Conservation (phyloP, 2,797 vertebrate genomes). For the Poecilia wingei region DNA sequence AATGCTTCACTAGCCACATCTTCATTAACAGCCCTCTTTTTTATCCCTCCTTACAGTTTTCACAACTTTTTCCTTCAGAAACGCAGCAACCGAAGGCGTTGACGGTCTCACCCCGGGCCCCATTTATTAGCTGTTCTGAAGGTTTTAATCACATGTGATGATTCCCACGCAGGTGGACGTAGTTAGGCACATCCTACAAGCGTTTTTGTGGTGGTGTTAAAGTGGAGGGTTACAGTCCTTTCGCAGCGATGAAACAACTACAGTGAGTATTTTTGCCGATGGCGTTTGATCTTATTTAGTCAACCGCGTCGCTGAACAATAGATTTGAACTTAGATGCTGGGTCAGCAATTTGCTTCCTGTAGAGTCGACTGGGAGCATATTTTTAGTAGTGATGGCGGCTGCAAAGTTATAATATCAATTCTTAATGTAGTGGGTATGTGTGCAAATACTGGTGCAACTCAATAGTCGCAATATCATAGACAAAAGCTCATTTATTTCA, state of each 20-base stretch:
- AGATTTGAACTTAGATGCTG: background rate
- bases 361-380: background rate
- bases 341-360: background rate
- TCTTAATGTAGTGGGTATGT: background rate
- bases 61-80: conserved; percentile 2
- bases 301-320: background rate
- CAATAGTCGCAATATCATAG: background rate
- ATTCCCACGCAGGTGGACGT: conserved; percentile 2
- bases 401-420: background rate
- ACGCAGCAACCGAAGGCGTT: background rate
- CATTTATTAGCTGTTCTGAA: conserved; percentile 3
- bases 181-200: background rate
- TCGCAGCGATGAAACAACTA: conserved; percentile 11
- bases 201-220: conserved; percentile 4
- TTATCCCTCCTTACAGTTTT: conserved; percentile 15
- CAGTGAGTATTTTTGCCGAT: background rate
- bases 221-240: background rate
- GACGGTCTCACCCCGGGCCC: conserved; percentile 2
- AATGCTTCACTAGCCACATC: conserved; percentile 38
- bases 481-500: background rate
- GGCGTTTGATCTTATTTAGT: background rate
- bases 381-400: background rate
- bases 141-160: conserved; percentile 12
- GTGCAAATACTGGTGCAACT: background rate
- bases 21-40: conserved; percentile 23